Percentiles rank a stretch among this genome's conserved stretches.
Evolutionary conservation across 2,888 invertebrate genomes (phyloP).

Genomic region (Agriopis aurantiaria): DNA sequence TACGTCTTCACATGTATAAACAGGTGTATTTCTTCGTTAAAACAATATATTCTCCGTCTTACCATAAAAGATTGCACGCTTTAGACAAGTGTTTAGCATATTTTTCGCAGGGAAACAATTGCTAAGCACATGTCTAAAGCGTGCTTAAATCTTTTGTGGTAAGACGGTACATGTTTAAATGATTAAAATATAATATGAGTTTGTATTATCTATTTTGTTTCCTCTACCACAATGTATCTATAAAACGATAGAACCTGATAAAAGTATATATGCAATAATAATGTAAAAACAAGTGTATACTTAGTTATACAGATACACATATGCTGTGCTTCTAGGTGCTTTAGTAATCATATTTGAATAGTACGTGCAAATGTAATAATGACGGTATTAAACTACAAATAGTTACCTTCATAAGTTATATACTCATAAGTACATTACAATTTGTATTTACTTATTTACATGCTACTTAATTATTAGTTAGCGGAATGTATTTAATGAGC

Average conservation of each 20-base stretch:
- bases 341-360: slow-evolving; percentile 27
- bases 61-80: too few relatives aligned
- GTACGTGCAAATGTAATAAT: slow-evolving; percentile 33
- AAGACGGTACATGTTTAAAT: too few relatives aligned
- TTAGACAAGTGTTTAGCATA: too few relatives aligned
- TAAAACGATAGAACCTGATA: too few relatives aligned
- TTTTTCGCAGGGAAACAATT: too few relatives aligned
- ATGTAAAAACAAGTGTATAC: slow-evolving; percentile 1
- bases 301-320: slow-evolving; percentile 6
- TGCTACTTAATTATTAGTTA: slow-evolving; percentile 28
- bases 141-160: too few relatives aligned
- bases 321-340: slow-evolving; percentile 53
- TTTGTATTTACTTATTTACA: slow-evolving; percentile 50
- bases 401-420: slow-evolving; percentile 39
- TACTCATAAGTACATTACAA: slow-evolving; percentile 51
- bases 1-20: not conserved
- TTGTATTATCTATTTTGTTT: too few relatives aligned
- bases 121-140: too few relatives aligned
- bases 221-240: too few relatives aligned
- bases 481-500: slow-evolving; percentile 39
- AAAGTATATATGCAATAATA: too few relatives aligned
- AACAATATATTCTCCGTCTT: too few relatives aligned
- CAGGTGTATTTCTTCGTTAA: not conserved
- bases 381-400: slow-evolving; percentile 44
- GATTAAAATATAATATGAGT: too few relatives aligned